Conservation (phyloP, 2,888 invertebrate genomes). For the Xanthorhoe spadicearia region DNA sequence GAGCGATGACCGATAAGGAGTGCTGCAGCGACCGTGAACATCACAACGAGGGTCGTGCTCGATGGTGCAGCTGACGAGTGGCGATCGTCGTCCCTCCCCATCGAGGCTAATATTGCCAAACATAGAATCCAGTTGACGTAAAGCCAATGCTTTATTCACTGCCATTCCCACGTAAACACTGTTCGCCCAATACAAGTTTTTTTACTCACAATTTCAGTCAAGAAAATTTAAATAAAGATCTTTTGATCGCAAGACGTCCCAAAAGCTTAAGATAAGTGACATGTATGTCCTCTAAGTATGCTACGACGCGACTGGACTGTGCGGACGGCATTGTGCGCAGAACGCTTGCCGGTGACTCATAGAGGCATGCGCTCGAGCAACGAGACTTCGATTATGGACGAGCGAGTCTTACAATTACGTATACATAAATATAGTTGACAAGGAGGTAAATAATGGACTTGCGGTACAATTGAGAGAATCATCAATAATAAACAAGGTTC, state of each 20-base stretch:
- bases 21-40: slow-evolving; percentile 86
- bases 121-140: slow-evolving; percentile 89
- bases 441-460: slow-evolving; percentile 76
- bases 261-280: slow-evolving; percentile 66
- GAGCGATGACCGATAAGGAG: slow-evolving; percentile 75
- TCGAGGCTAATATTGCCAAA: slow-evolving; percentile 88
- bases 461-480: slow-evolving; percentile 55
- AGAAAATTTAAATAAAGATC: slow-evolving; percentile 48
- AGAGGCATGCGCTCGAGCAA: slow-evolving; percentile 77
- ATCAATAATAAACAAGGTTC: slow-evolving; percentile 74
- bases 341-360: slow-evolving; percentile 78
- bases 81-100: slow-evolving; percentile 73
- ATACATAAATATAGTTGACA: slow-evolving; percentile 73
- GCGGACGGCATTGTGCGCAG: slow-evolving; percentile 79
- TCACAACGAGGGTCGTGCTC: slow-evolving; percentile 88
- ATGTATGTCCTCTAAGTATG: slow-evolving; percentile 82
- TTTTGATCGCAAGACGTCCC: slow-evolving; percentile 57
- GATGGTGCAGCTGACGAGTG: slow-evolving; percentile 79
- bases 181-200: slow-evolving; percentile 47
- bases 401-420: slow-evolving; percentile 73
- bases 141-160: slow-evolving; percentile 87
- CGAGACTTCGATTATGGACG: slow-evolving; percentile 70
- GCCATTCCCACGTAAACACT: slow-evolving; percentile 63
- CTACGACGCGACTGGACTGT: slow-evolving; percentile 80
- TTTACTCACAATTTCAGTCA: slow-evolving; percentile 58